Conservation (phyloP, 1,140 invertebrate species). For the Delia radicum region DNA sequence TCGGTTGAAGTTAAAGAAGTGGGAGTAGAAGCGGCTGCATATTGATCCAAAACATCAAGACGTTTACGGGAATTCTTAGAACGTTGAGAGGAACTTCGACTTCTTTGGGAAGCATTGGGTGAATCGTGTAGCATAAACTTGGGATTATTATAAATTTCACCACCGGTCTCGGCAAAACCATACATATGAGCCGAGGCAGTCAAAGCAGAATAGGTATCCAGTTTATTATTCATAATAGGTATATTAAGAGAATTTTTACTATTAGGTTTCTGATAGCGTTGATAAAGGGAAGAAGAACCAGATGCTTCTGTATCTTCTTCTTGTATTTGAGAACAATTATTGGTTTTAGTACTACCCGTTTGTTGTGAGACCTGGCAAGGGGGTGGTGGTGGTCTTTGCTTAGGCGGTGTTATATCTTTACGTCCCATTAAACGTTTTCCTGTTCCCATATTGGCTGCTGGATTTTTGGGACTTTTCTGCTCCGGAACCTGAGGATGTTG, state of each 20-base stretch:
- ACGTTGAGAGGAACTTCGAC: slow-evolving; percentile 36
- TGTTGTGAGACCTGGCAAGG: slow-evolving; percentile 23
- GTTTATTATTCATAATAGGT: slow-evolving; percentile 21
- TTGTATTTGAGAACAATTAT: neutral
- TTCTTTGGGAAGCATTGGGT: slow-evolving; percentile 41
- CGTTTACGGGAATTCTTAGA: slow-evolving; percentile 40
- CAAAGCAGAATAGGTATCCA: slow-evolving; percentile 39
- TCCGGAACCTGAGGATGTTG: too few relatives aligned
- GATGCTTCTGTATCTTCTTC: neutral
- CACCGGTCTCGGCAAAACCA: slow-evolving; percentile 49
- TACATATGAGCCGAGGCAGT: slow-evolving; percentile 46
- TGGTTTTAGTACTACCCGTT: neutral
- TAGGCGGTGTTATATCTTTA: slow-evolving; percentile 45
- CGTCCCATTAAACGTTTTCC: too few relatives aligned
- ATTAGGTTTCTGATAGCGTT: neutral
- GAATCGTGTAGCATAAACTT: slow-evolving; percentile 51
- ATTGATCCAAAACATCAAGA: slow-evolving; percentile 47
- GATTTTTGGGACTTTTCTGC: neutral
- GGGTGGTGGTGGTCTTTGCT: slow-evolving; percentile 42
- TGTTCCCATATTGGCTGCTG: neutral
- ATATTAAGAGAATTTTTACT: slow-evolving; percentile 23
- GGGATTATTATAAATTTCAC: slow-evolving; percentile 54
- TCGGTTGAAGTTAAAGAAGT: slow-evolving; percentile 42
- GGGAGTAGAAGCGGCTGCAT: slow-evolving; percentile 45
- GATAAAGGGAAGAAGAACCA: neutral